A percentile compares a stretch with the other conserved stretches of the same genome.
phyloP scores from a whole-genome alignment of 2,888 invertebrate genomes.

The Microdon myrmicae region DNA sequence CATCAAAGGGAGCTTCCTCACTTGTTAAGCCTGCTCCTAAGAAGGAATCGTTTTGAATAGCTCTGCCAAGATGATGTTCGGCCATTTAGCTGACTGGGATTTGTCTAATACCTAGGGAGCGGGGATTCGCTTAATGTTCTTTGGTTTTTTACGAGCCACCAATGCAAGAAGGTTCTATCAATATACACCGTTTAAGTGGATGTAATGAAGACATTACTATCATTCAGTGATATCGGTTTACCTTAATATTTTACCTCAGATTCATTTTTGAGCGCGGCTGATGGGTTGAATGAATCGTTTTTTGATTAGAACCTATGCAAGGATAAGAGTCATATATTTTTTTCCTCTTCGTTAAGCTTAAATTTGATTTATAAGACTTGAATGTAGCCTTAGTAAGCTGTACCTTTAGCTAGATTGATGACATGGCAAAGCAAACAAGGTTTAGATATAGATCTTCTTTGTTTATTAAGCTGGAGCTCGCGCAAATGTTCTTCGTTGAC shows the following conservation, averaged over 20 bases:
- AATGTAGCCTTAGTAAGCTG: no score
- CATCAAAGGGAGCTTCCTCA: conserved; percentile 36
- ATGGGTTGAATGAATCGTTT: neutral
- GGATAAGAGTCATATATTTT: no score
- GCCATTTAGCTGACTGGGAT: neutral
- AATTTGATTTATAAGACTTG: no score
- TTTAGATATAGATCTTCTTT: no score
- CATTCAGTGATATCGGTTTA: conserved; percentile 20
- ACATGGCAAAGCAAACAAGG: no score
- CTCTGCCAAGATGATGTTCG: conserved; percentile 30
- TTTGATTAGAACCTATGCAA: no score
- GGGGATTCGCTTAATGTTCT: conserved; percentile 8
- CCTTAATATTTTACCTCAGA: conserved; percentile 13
- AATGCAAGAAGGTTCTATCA: conserved; percentile 19
- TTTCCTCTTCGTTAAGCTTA: no score
- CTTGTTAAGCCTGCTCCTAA: conserved; percentile 27
- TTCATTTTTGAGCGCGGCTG: neutral
- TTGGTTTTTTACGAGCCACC: conserved; percentile 30
- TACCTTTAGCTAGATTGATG: no score
- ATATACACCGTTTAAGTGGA: conserved; percentile 24
- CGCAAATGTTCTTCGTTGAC: no score
- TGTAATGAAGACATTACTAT: conserved; percentile 31
- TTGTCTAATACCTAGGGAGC: no score
- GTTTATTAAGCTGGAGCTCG: no score
- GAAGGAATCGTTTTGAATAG: conserved; percentile 46